Evolutionary conservation across 2,888 invertebrate species (phyloP), one percentile per base, ranked within the genome.

Genomic region (Charanyca ferruginea): DNA sequence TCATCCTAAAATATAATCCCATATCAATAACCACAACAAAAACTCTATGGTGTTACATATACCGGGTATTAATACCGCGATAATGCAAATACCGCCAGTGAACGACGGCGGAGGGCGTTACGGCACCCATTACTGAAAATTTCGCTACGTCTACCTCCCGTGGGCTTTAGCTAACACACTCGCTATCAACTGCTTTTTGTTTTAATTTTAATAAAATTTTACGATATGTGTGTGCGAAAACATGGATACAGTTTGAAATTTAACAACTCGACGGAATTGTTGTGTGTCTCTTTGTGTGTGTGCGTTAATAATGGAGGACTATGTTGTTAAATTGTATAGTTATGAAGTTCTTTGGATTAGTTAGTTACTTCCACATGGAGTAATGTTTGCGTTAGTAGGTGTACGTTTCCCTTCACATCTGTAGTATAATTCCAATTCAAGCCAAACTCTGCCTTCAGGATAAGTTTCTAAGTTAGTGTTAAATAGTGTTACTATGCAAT

Each of bases 1-100:
- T 20, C 25, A 42, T 47, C 44, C 44, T 32, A 25, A 60, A 44
- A 63, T 47, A 63, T 66, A 55, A 47, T 60, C 64, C 52, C 74
- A 66, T 80, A 74, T 74, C 82, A 79, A 83, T 80, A 80, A 77
- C 70, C 79, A 42, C 71, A 71, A 76, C 75, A 80, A 78, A 81
- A 76, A 80, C 54, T 64, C 77, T 55, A 79, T 73, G 73, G 82
- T 83, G 83, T 85, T 88, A 87, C 89, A 85, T 87, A 75, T 85
- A 84, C 83, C 85, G 71, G 76, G 85, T 87, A 90, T 91, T 91
- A 92, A 91, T 91, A 89, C 87, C 83, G 85, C 88, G 90, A 90
- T 93, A 92, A 93, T 93, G 93, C 89, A 91, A 93, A 92, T 91
- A 90, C 89, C 86, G 87, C 75, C 88, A 83, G 84, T 83, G 89